A percentile compares a stretch with the other conserved stretches of the same genome.
phyloP scores from a whole-genome alignment of 1,140 invertebrate genomes.

The Chymomyza costata region DNA sequence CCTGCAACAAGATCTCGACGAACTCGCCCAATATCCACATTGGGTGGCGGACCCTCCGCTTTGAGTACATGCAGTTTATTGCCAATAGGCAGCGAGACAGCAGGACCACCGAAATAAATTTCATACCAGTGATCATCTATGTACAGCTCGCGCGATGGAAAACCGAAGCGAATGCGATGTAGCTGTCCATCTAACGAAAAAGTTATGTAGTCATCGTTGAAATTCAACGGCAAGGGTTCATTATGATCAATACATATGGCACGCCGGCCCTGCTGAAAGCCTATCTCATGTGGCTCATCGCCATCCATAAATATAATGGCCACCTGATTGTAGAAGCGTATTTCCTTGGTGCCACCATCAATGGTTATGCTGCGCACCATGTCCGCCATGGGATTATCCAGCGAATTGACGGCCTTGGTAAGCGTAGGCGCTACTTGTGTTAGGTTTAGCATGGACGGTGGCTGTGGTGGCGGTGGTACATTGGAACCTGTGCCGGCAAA shows the following conservation, averaged over 20 bases:
- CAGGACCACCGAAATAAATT: conserved; percentile 93
- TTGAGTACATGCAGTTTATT: conserved; percentile 85
- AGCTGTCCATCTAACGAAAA: conserved; percentile 82
- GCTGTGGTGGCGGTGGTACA: conserved; percentile 55
- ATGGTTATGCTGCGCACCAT: conserved; percentile 85
- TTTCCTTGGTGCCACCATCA: conserved; percentile 87
- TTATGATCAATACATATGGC: conserved; percentile 83
- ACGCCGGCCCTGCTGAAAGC: conserved; percentile 84
- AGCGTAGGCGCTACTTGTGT: conserved; percentile 40
- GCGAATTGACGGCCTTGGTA: conserved; percentile 64
- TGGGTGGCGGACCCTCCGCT: conserved; percentile 91
- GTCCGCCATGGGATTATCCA: conserved; percentile 70
- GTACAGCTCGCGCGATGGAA: conserved; percentile 92
- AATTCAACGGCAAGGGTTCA: conserved; percentile 80
- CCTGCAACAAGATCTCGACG: conserved; percentile 87
- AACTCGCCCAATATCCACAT: conserved; percentile 84
- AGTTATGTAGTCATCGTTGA: conserved; percentile 85
- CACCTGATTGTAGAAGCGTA: conserved; percentile 89
- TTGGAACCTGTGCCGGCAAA: conserved; percentile 22
- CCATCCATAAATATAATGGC: conserved; percentile 89
- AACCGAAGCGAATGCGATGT: conserved; percentile 90
- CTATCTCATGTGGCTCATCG: conserved; percentile 90
- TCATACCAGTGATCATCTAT: conserved; percentile 91
- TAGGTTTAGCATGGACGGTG: conserved; percentile 41
- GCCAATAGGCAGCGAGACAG: conserved; percentile 88